phyloP scores from a whole-genome alignment of 2,888 invertebrate species.

The Pterobdella sp. region DNA sequence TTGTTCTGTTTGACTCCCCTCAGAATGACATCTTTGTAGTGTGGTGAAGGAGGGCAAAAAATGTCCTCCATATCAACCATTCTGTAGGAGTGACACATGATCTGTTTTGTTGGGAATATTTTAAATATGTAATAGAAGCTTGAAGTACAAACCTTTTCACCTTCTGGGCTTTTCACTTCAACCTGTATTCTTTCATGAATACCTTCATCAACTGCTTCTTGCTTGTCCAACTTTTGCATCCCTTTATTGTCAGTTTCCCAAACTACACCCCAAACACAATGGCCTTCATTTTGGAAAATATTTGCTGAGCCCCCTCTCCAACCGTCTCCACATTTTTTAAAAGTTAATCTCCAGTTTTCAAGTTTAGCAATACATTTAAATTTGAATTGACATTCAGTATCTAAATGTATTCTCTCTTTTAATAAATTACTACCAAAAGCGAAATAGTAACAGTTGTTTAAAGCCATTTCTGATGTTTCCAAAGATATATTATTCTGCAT shows the following conservation, averaged over 20 bases:
- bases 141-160: background rate
- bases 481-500: too few relatives aligned
- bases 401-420: background rate
- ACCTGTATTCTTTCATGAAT: background rate
- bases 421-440: constrained; percentile 1
- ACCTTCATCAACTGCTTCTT: background rate
- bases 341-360: background rate
- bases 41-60: background rate
- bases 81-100: background rate
- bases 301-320: background rate
- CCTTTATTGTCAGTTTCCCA: background rate
- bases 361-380: background rate
- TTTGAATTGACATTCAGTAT: background rate
- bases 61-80: background rate
- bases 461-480: background rate
- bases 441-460: background rate
- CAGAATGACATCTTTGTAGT: background rate
- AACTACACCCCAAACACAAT: background rate
- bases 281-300: background rate
- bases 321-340: background rate
- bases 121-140: background rate
- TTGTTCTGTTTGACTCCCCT: background rate
- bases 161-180: background rate
- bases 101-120: background rate
- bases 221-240: background rate